Evolutionary conservation across 2,888 invertebrate genomes (phyloP), one percentile per base, ranked within the genome.

Genomic region (Amphipyra tragopoginis): DNA sequence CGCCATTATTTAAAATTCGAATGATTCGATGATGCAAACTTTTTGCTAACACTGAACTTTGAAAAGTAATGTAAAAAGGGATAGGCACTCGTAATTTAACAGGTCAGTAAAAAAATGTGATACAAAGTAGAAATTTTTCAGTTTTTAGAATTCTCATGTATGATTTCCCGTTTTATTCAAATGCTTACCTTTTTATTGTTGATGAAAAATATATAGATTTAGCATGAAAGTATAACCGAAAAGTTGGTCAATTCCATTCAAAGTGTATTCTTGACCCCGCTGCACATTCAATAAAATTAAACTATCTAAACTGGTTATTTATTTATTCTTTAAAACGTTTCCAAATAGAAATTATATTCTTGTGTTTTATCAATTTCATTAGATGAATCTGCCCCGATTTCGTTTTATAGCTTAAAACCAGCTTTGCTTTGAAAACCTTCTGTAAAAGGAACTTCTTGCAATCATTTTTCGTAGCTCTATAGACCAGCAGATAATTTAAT

Each of bases 1-100:
- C 42, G 48, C 53, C 62, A 60, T 67, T 49, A 64, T 68, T 70
- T 49, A 51, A 55, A 69, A 67, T 69, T 71, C 53, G 44, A 65
- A 47, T 40, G 48, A 59, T 54, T 64, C 47, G 60, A 62, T 55
- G 47, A 36, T 50, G 14, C 9, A n/a, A 49, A 39, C 29, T 64
- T 60, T 57, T 47, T 57, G 26, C 21, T 57, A n/a, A 44, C 36
- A 39, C 13, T 38, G 14, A 61, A 57, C 42, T 72, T 53, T 54
- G 7, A 4, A 51, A 58, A 51, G 45, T 40, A 45, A 54, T 44
- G 45, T 40, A 45, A 54, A 60, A 53, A 5, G 29, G 14, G 13
- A 40, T n/a, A 59, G 6, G 11, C 34, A 15, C 8, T 15, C 13
- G 10, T 26, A 5, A 9, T 9, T 26, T 21, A 9, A 43, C 14